Evolutionary conservation across 2,113 vertebrate species (phyloP), one percentile per base, ranked within the genome.

Genomic region (Corythornis vintsioides): DNA sequence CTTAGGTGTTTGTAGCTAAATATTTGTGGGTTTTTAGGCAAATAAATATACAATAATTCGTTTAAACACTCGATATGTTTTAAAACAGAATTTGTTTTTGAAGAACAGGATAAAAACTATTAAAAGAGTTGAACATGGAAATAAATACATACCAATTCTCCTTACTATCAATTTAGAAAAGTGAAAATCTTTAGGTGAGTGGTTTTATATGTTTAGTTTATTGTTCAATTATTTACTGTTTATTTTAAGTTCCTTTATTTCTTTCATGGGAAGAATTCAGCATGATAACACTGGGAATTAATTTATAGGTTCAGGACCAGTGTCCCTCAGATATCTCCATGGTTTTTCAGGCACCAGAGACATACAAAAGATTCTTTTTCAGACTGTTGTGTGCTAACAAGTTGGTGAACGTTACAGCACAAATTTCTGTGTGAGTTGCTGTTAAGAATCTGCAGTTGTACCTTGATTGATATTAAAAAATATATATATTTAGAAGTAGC

Each of bases 191-290:
- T 80, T 33, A 75, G 29, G 42, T 7, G 3, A 38, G 61, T 71
- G 40, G 33, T 31, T 84, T 80, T 21, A 40, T 38, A 24, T 77
- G 25, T 81, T 80, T 22, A 55, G 12, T 33, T 61, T 75, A 66
- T 85, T 45, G 7, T 45, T 89, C 35, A 38, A 0, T 55, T 76
- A 13, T 61, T 87, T 91, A 78, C 45, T 60, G 29, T 80, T 89
- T 91, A 78, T 74, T 90, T 89, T 89, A 75, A 75, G 48, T n/a
- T 40, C 35, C 24, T 82, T 65, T 85, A 65, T 86, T 76, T 86
- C 38, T 67, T 72, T 48, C 56, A 38, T 82, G 55, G 55, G 89
- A 82, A 57, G 15, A 74, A 74, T 71, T 78, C 31, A 67, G 11
- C 56, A 29, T 87, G 83, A 43, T 3, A 74, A 31, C 57, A 13